phyloP scores from a whole-genome alignment of 2,888 invertebrate species.

The Frankliniella intonsa region DNA sequence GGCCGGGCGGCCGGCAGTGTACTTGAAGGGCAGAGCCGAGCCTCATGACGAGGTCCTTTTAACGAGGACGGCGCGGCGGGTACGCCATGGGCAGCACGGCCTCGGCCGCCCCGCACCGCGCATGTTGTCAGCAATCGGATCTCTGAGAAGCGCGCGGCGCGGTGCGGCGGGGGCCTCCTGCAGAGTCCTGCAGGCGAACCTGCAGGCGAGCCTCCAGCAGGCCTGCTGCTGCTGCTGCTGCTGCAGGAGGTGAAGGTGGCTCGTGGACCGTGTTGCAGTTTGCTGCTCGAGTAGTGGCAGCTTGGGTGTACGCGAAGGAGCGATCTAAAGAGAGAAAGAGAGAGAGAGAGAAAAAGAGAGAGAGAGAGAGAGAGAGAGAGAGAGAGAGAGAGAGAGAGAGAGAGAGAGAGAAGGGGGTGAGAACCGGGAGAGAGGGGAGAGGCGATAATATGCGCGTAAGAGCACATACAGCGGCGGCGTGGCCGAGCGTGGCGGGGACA shows the following conservation, averaged over 20 bases:
- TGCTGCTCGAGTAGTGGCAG: background rate
- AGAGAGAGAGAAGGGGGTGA: background rate
- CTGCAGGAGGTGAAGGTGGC: no score
- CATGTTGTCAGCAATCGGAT: background rate
- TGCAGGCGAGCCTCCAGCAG: no score
- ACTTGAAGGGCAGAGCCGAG: background rate
- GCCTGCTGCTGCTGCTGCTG: no score
- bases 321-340: background rate
- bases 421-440: no score
- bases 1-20: background rate
- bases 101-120: background rate
- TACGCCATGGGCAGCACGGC: background rate
- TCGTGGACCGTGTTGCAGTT: background rate
- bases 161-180: background rate
- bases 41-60: background rate
- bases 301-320: no score
- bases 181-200: background rate
- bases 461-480: background rate
- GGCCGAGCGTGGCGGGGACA: background rate
- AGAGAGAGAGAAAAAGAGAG: background rate
- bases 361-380: conserved; percentile 9
- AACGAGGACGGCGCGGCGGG: background rate
- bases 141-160: background rate
- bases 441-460: background rate
- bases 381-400: conserved; percentile 1